These are phyloP conservation scores for Drosophila birchii DNA, from an alignment of 2,888 invertebrate genomes.

Conservation along the genomic window DNA sequence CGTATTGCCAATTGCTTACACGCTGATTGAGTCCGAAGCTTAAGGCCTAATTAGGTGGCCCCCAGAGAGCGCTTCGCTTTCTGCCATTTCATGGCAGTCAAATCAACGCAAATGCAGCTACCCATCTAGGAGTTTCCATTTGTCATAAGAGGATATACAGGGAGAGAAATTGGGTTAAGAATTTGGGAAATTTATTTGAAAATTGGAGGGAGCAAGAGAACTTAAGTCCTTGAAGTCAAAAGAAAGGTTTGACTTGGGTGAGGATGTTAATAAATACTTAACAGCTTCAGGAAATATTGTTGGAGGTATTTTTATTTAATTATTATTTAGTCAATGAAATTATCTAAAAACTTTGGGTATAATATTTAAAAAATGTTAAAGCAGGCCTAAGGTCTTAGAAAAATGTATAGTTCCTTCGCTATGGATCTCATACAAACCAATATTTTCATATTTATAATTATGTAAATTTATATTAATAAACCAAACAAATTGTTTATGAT, in stretches of 20 bases:
- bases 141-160: slow-evolving; percentile 57
- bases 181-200: not conserved
- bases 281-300: not conserved
- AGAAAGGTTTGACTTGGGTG: not conserved
- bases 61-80: slow-evolving; percentile 47
- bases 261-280: no score
- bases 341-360: not conserved
- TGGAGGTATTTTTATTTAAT: accelerated
- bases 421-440: not conserved
- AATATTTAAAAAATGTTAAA: not conserved
- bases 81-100: slow-evolving; percentile 66
- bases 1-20: slow-evolving; percentile 70
- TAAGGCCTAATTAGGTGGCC: slow-evolving; percentile 48
- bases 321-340: not conserved
- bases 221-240: not conserved
- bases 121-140: slow-evolving; percentile 74
- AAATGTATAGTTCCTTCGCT: not conserved
- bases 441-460: not conserved
- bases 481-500: no score
- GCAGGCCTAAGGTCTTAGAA: not conserved
- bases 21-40: slow-evolving; percentile 47
- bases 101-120: slow-evolving; percentile 65
- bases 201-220: not conserved
- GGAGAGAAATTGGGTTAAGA: not conserved
- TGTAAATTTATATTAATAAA: not conserved